A percentile compares a stretch with the other conserved stretches of the same genome.
phyloP scores from a whole-genome alignment of 2,888 invertebrate species.

The Caenorhabditis plicata region DNA sequence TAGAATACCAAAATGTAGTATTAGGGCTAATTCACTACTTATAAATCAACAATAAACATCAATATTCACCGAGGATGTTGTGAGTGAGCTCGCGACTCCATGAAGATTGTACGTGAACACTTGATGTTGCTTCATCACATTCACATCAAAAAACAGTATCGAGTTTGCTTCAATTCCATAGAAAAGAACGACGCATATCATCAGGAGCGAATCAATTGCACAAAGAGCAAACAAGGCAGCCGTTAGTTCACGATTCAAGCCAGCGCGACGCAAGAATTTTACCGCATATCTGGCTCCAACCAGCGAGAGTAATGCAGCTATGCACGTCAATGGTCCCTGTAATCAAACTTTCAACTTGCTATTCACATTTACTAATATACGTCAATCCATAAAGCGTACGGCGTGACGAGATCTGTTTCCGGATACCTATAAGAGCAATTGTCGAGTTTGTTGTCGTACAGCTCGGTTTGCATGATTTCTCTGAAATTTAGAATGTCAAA shows the following conservation, averaged over 20 bases:
- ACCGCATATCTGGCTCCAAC: conserved; percentile 58
- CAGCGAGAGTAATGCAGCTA: conserved; percentile 57
- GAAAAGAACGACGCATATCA: conserved; percentile 55
- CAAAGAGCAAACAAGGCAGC: conserved; percentile 61
- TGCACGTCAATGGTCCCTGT: conserved; percentile 55
- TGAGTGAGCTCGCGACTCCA: conserved; percentile 52
- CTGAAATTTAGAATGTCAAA: too few species aligned
- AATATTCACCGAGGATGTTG: conserved; percentile 52
- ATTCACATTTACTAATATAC: conserved; percentile 13
- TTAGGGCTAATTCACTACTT: too few species aligned
- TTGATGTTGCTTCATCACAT: conserved; percentile 56
- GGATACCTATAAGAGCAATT: conserved; percentile 57
- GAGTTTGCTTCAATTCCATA: conserved; percentile 60
- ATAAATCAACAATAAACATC: too few species aligned
- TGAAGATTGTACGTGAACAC: conserved; percentile 48
- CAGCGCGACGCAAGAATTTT: conserved; percentile 54
- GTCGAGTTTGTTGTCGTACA: conserved; percentile 16
- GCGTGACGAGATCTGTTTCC: conserved; percentile 30
- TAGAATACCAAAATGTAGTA: too few species aligned
- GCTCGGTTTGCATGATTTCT: conserved; percentile 27
- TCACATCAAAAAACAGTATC: conserved; percentile 46
- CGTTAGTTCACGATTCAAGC: conserved; percentile 57
- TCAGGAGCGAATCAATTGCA: conserved; percentile 57
- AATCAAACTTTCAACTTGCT: background rate
- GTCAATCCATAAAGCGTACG: conserved; percentile 45